Percentiles rank a stretch among this genome's conserved stretches.
Conservation (phyloP, 1,140 invertebrate species). For the Ceratosolen solmsi region DNA sequence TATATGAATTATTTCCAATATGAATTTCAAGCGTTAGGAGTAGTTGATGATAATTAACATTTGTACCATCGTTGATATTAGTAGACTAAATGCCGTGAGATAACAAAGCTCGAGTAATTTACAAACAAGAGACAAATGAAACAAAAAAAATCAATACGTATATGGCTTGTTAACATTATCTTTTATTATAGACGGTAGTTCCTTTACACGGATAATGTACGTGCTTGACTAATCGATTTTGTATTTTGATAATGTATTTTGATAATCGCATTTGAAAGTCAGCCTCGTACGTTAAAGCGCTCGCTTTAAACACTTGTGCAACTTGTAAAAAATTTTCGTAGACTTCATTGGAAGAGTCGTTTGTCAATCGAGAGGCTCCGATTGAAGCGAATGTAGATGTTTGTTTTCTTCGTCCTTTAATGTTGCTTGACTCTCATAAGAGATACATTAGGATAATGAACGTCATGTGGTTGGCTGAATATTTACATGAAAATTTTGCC, state of each 20-base stretch:
- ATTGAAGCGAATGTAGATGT: slow-evolving; percentile 6
- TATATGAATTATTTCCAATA: too few relatives aligned
- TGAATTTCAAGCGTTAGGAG: too few relatives aligned
- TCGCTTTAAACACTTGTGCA: neutral
- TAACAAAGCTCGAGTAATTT: too few relatives aligned
- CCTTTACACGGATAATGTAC: neutral
- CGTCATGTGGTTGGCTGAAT: neutral
- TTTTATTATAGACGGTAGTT: neutral
- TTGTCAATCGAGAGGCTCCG: slow-evolving; percentile 26
- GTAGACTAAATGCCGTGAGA: too few relatives aligned
- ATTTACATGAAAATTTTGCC: too few relatives aligned
- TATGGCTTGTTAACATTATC: neutral
- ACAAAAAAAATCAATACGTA: neutral
- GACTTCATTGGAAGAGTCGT: neutral
- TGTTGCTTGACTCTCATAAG: slow-evolving; percentile 26
- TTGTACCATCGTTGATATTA: too few relatives aligned
- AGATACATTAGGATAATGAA: neutral
- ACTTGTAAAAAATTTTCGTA: neutral
- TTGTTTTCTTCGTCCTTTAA: slow-evolving; percentile 21
- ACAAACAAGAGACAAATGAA: too few relatives aligned
- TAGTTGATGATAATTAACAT: too few relatives aligned
- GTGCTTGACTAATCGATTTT: slow-evolving; percentile 5
- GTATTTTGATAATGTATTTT: neutral
- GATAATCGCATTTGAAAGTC: neutral
- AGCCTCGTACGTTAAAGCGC: neutral